Evolutionary conservation across 2,888 invertebrate genomes (phyloP), one percentile per base, ranked within the genome.

Genomic region (Ennomos fuscantarius): DNA sequence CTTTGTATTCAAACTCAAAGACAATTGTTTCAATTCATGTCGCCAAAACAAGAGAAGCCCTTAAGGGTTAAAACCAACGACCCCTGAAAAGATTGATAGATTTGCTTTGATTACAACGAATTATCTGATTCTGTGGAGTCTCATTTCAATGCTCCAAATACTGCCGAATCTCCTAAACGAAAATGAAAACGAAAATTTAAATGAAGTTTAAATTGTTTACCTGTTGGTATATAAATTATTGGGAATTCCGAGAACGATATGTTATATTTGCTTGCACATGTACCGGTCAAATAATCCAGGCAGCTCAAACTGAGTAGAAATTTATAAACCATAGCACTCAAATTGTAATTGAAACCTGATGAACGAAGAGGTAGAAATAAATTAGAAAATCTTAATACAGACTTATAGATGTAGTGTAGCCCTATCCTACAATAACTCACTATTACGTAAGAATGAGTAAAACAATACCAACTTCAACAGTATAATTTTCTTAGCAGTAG

Each of bases 1-100:
- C 83, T 88, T 87, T 84, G 81, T 83, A 85, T 87, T 85, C 83
- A 81, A 76, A 79, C 77, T 77, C 78, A 79, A 85, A 86, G 82
- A 81, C 84, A 81, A 85, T 87, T 86, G 87, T 86, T 84, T 79
- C 82, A 73, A 80, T 85, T 84, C 80, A 76, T 78, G 77, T 79
- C 79, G 63, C 71, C 72, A 72, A 82, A 86, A 86, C 81, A 82
- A 83, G 81, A 82, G 81, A 83, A 82, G 70, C 81, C 79, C 76
- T 79, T 77, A 82, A 82, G 81, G 84, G 84, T 82, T 84, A 75
- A n/a, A 74, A 72, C 72, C 73, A 70, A 73, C 79, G 79, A 82
- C 74, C 76, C 74, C 69, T 69, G 65, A 73, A 75, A 81, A 81
- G 79, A 83, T 82, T 82, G 76, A 82, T 82, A 78, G 73, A 70